Base-by-base conservation (phyloP, 2,888 invertebrate genomes). In the Brachycybe producta region DNA sequence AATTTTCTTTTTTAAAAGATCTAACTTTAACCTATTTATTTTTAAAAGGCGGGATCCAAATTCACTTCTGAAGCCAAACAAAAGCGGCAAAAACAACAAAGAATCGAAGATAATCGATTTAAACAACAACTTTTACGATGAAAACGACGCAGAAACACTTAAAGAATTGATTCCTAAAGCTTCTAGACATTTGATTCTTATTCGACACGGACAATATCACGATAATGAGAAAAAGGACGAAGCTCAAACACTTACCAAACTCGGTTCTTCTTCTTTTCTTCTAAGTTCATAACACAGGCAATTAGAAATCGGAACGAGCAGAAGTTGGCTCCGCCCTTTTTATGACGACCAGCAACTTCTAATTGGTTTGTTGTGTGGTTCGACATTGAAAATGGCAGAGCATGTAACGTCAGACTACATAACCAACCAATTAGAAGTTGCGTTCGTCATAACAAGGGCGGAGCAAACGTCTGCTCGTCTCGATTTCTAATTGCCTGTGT, bases 151-250 rank as follows among this genome's bases (percentile, higher is more conserved):
- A 19, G 54, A 52, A 34, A 44, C 53, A 27, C 21, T 62, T 24
- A 58, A 82, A 58, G 75, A 76, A 51, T 67, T 71, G 1, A 77
- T 73, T 57, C 70, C 76, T 1, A 73, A 65, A 57, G 80, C 80
- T 0, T 74, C 76, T 0, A 70, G 94, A n/a, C 87, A 95, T 65
- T 67, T 97, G 46, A 76, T 97, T 58, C 72, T 97, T 15, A 82
- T 97, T 52, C 75, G 97, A 35, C 97, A 98, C 67, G 98, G 97
- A 0, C 95, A 97, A 66, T 98, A 97, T 64, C 76, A 88, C 60
- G 68, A 81, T 35, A 71, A 75, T 8, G 88, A 84, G 0, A 67
- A 69, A 27, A 75, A 70, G 1, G 91, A 92, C 63, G 70, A 73
- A 5, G 80, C 86, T 21, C 75, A 84, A 60, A 71, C 72, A 47